Base-by-base conservation (phyloP, 1,140 invertebrate genomes). In the Drosophila micromelanica region DNA sequence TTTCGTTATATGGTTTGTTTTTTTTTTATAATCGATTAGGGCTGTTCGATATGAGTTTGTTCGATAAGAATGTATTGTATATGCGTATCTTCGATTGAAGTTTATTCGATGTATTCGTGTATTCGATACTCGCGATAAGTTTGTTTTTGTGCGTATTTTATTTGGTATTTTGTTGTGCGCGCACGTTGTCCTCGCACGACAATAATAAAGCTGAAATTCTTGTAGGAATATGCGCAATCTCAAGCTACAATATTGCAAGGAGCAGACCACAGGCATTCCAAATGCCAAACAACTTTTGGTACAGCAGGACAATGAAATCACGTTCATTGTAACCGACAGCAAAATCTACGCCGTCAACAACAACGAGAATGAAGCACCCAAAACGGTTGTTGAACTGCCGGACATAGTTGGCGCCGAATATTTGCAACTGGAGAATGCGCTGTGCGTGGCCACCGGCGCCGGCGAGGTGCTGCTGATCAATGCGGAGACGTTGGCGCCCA, bases 391-490 rank as follows among this genome's bases (percentile, higher is more conserved):
- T 5, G 78, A 85, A 30, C 46, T 91, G 23, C 90, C 86, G 35
- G 74, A 78, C n/a, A 91, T 91, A 54, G 86, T 91, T 6, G 63
- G 65, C 5, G 86, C 74, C 0, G 90, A 92, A 40, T 91, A 79
- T 40, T 52, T 92, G 35, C 78, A 86, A 40, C 40, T 92, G 35
- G 78, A 90, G 7, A 84, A 91, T 60, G 76, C 63, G 1, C 81
- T 92, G 8, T 91, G 90, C 55, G 63, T 92, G 27, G 91, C 91
- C n/a, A 90, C 90, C 0, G 59, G 55, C 0, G 73, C 45, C 0
- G 91, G 91, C 0, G 90, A 92, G 13, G 90, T 92, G 30, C 13
- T 91, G n/a, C 52, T 82, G 5, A 72, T 91, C 0, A 72, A 91
- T 65, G 62, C 85, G 0, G 61, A 80, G 2, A 79, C 76, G 2